Evolutionary conservation across 2,113 vertebrate genomes (phyloP), one percentile per base, ranked within the genome.

Genomic region (Leucopsar rothschildi): DNA sequence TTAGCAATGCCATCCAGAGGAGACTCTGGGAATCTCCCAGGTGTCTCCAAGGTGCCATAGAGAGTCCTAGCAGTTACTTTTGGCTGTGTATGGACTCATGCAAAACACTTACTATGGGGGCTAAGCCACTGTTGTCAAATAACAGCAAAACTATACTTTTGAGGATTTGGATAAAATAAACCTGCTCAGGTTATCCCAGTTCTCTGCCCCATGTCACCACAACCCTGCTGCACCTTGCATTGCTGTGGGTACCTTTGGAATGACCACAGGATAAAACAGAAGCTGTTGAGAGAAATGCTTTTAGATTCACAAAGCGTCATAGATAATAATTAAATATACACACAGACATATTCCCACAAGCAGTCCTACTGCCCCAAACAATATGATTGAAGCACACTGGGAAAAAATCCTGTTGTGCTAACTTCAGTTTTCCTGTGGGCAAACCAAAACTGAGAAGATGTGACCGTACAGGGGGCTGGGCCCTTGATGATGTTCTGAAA

Each of bases 241-340:
- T 3, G 1, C 27, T 0, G 0, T 14, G 20, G 9, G 10, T 69
- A 16, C 10, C 23, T 82, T 42, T 27, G 27, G 17, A 42, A 23
- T 35, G 24, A 23, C 20, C 28, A 61, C 4, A 11, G 31, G 25
- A 44, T 64, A 33, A 69, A 90, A 65, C 1, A 3, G 13, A 40
- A 76, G 6, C 24, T 52, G 7, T 40, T 49, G 37, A 45, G 6
- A 65, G 31, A 71, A 75, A 29, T 45, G 5, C 4, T 45, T 89
- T 81, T 40, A 81, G 5, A 8, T 55, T 79, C 8, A 5, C 15
- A 23, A 68, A 81, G 20, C 18, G 9, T 19, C 5, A 18, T 45
- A 29, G 15, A 11, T 23, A 64, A 19, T 19, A 40, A 20, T 29
- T 39, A 63, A 73, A 70, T 4, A 5, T 18, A 8, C 14, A 35